Evolutionary conservation across 2,888 invertebrate species (phyloP).

Genomic region (Creontiades dilutus): DNA sequence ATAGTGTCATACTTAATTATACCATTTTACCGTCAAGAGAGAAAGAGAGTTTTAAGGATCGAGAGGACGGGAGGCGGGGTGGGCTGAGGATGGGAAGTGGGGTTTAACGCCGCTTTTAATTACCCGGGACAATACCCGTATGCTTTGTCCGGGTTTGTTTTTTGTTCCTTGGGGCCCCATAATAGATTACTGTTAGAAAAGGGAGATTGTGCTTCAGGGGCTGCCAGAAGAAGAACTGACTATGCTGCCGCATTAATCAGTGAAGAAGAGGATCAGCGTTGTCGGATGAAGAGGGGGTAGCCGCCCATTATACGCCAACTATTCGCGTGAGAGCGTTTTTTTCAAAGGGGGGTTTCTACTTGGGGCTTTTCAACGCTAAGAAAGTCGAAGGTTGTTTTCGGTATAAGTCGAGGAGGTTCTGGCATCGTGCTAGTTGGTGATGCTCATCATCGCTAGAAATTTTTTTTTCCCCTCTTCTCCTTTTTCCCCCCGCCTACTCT

Average conservation of each 20-base stretch:
- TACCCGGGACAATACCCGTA: slow-evolving; percentile 63
- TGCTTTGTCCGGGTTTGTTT: slow-evolving; percentile 66
- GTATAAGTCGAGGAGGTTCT: slow-evolving; percentile 7
- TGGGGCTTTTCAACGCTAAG: slow-evolving; percentile 21
- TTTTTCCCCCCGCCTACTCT: background rate
- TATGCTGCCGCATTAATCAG: slow-evolving; percentile 47
- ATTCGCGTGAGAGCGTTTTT: slow-evolving; percentile 50
- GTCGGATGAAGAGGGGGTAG: background rate
- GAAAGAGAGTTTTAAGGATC: slow-evolving; percentile 31
- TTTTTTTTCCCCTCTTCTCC: background rate
- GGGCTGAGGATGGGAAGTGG: background rate
- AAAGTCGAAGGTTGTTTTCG: slow-evolving; percentile 59
- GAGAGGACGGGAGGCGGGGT: background rate
- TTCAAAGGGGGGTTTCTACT: slow-evolving; percentile 36
- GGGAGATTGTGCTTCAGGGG: slow-evolving; percentile 49
- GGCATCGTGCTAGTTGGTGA: slow-evolving; percentile 27
- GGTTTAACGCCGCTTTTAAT: slow-evolving; percentile 63
- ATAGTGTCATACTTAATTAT: slow-evolving; percentile 57
- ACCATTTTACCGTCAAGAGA: slow-evolving; percentile 52
- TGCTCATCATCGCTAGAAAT: slow-evolving; percentile 22
- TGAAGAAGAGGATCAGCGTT: slow-evolving; percentile 11
- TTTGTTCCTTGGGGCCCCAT: slow-evolving; percentile 64
- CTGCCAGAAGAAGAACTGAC: background rate
- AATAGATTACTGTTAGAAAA: slow-evolving; percentile 69
- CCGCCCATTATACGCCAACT: slow-evolving; percentile 48